A percentile compares a stretch with the other conserved stretches of the same genome.
These are phyloP conservation scores for Apoda limacodes DNA, from an alignment of 2,888 invertebrate species.

Conservation along the genomic window DNA sequence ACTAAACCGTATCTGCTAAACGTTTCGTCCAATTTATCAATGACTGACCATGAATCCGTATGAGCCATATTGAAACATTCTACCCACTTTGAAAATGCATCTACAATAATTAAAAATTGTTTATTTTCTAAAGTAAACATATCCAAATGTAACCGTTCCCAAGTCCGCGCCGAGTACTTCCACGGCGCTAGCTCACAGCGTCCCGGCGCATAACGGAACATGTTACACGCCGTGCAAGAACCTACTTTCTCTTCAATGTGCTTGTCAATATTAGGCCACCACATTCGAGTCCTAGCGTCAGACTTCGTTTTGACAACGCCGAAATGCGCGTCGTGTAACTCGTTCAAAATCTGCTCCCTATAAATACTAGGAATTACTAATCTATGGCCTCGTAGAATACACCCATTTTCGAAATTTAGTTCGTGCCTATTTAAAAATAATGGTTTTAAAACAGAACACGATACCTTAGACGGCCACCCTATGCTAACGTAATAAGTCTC, in stretches of 20 bases:
- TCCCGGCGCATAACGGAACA: conserved; percentile 8
- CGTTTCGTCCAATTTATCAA: conserved; percentile 9
- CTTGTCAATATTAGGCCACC: conserved; percentile 14
- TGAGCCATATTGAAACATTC: conserved; percentile 13
- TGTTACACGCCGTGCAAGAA: conserved; percentile 8
- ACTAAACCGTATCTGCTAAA: conserved; percentile 12
- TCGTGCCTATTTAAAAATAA: neutral
- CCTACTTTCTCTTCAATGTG: conserved; percentile 14
- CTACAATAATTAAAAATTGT: conserved; percentile 12
- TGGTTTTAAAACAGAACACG: conserved; percentile 3
- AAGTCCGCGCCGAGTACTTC: conserved; percentile 12
- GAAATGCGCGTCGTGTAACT: conserved; percentile 13
- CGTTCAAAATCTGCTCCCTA: conserved; percentile 10
- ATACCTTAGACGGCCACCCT: no score
- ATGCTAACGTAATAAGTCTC: no score
- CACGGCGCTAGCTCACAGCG: conserved; percentile 13
- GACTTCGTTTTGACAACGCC: conserved; percentile 16
- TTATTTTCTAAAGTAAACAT: conserved; percentile 7
- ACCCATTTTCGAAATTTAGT: no score
- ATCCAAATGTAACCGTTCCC: no score
- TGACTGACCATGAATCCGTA: conserved; percentile 5
- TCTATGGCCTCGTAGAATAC: conserved; percentile 10
- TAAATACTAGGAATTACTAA: no score
- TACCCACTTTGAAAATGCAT: no score
- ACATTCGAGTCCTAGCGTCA: conserved; percentile 12